phyloP scores from a whole-genome alignment of 2,888 invertebrate species.

The Encarsia formosa region DNA sequence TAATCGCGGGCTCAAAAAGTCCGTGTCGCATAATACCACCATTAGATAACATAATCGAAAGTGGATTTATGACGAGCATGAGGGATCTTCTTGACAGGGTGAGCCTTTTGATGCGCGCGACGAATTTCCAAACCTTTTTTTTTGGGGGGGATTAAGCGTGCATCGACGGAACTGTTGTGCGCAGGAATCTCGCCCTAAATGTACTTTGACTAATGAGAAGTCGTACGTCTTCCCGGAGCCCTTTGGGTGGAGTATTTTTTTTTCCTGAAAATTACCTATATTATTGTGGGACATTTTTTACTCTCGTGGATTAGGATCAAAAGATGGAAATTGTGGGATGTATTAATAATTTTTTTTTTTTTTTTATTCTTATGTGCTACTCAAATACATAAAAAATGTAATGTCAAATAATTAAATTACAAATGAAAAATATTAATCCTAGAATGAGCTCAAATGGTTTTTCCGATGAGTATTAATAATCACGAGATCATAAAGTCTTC shows the following conservation, averaged over 20 bases:
- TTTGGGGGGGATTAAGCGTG: not conserved
- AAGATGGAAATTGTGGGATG: no score
- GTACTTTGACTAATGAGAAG: not conserved
- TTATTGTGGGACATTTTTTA: slow-evolving; percentile 22
- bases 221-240: slow-evolving; percentile 15
- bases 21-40: slow-evolving; percentile 48
- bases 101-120: slow-evolving; percentile 16
- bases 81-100: slow-evolving; percentile 7
- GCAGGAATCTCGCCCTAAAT: not conserved
- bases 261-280: slow-evolving; percentile 19
- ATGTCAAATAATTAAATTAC: no score
- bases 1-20: slow-evolving; percentile 24
- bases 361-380: no score
- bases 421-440: no score
- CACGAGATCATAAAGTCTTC: no score
- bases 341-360: not conserved
- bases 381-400: no score
- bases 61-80: slow-evolving; percentile 39
- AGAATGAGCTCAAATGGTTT: no score
- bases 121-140: slow-evolving; percentile 18
- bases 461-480: no score
- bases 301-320: no score
- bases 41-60: slow-evolving; percentile 51
- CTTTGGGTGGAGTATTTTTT: no score
- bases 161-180: not conserved